Evolutionary conservation across 2,113 vertebrate species (phyloP), one percentile per base, ranked within the genome.

Genomic region (Orcinus orca): DNA sequence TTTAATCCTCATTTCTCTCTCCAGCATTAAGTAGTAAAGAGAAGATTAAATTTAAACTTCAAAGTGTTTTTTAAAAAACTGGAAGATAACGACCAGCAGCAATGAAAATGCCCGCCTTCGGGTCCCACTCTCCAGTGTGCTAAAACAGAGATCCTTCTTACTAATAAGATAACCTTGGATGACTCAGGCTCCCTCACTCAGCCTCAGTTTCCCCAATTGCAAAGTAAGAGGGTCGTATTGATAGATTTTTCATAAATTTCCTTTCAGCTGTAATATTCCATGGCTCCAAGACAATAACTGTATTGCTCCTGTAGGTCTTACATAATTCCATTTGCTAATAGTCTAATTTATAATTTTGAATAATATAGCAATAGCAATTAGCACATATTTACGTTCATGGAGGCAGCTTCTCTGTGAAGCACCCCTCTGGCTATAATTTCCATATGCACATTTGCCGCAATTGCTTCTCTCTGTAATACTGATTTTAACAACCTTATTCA

Each of bases 401-500:
- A 94, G 96, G 84, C 50, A 70, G 81, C 92, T 77, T 96, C 63
- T 89, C 18, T 86, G 18, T 36, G 36, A 95, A 93, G 70, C 55
- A n/a, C 84, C 65, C 96, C 97, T 67, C 74, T 47, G 41, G 76
- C 94, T 96, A 47, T 67, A 96, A 97, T 97, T 93, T 97, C 93
- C 74, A 91, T 90, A 83, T 50, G n/a, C 94, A 81, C 62, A 89
- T 81, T 97, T 93, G 41, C 80, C 21, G 55, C 87, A 90, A 97
- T 93, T 85, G 20, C 70, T 8, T 76, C 17, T 88, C 97, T 95
- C 95, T 93, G n/a, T 89, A 79, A 82, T 88, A 70, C 95, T 93
- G 96, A 96, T 95, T 97, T 98, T 97, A 98, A 97, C 89, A 73
- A 88, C 88, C 81, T 96, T 94, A 95, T 97, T 98, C 96, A 98